Evolutionary conservation across 2,797 vertebrate species (phyloP).

Genomic region (Arnoldichthys spilopterus): DNA sequence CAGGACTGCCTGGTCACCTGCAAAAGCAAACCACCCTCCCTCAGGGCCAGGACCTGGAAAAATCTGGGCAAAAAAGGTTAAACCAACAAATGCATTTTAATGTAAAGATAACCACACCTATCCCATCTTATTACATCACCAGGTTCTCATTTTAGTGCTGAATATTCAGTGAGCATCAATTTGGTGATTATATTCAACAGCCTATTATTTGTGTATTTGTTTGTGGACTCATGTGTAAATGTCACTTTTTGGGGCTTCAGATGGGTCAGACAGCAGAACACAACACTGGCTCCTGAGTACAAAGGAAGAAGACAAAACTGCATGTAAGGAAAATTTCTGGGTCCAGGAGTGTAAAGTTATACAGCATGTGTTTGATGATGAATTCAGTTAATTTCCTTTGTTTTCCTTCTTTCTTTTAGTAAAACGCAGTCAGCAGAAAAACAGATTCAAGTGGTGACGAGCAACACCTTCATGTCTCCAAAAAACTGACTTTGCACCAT

Average conservation of each 20-base stretch:
- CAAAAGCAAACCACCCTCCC: slow-evolving; percentile 41
- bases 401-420: slow-evolving; percentile 39
- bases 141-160: background rate
- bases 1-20: background rate
- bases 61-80: slow-evolving; percentile 51
- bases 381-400: background rate
- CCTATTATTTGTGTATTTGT: background rate
- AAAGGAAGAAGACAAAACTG: slow-evolving; percentile 59
- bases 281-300: slow-evolving; percentile 59
- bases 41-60: slow-evolving; percentile 52
- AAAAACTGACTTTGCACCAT: too few species aligned
- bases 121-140: background rate
- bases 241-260: background rate
- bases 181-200: background rate
- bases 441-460: slow-evolving; percentile 54
- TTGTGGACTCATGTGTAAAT: background rate
- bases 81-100: background rate
- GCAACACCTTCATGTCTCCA: too few species aligned
- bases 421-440: slow-evolving; percentile 19
- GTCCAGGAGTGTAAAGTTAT: background rate
- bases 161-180: too few species aligned
- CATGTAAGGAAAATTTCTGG: slow-evolving; percentile 49
- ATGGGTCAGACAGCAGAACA: slow-evolving; percentile 27
- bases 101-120: background rate
- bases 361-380: background rate